Evolutionary conservation across 2,797 vertebrate species (phyloP).

Genomic region (Percopsis omiscomaycus): DNA sequence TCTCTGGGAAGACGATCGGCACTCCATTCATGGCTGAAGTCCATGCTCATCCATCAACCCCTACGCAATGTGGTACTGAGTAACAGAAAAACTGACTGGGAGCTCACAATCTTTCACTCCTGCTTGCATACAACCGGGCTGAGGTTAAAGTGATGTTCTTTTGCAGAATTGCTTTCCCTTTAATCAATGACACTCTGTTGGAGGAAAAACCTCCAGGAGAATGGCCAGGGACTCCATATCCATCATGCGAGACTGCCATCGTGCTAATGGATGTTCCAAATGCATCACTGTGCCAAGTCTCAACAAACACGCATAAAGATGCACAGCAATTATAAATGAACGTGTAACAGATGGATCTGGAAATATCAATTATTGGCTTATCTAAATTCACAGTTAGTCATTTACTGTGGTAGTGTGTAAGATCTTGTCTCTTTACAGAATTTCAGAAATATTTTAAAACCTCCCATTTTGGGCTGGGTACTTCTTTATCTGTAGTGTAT

Average conservation of each 20-base stretch:
- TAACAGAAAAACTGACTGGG: conserved; percentile 49
- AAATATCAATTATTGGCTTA: conserved; percentile 29
- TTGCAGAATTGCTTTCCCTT: conserved; percentile 64
- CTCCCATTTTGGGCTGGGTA: no score
- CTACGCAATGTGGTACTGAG: conserved; percentile 31
- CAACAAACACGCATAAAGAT: conserved; percentile 51
- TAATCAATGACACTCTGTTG: conserved; percentile 69
- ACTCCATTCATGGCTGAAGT: conserved; percentile 32
- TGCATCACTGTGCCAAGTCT: conserved; percentile 58
- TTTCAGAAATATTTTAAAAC: no score
- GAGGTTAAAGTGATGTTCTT: conserved; percentile 64
- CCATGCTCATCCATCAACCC: conserved; percentile 60
- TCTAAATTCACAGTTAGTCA: not conserved
- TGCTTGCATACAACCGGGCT: conserved; percentile 42
- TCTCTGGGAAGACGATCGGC: conserved; percentile 53
- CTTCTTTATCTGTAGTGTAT: no score
- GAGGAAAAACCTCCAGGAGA: conserved; percentile 62
- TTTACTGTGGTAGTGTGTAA: no score
- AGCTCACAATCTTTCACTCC: conserved; percentile 64
- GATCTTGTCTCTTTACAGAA: no score
- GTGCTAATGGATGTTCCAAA: conserved; percentile 56
- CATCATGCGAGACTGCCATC: conserved; percentile 49
- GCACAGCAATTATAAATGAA: conserved; percentile 40
- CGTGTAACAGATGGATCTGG: conserved; percentile 21
- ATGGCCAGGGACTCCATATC: conserved; percentile 45